phyloP scores from a whole-genome alignment of 2,888 invertebrate genomes.

The Teinopalpus imperialis region DNA sequence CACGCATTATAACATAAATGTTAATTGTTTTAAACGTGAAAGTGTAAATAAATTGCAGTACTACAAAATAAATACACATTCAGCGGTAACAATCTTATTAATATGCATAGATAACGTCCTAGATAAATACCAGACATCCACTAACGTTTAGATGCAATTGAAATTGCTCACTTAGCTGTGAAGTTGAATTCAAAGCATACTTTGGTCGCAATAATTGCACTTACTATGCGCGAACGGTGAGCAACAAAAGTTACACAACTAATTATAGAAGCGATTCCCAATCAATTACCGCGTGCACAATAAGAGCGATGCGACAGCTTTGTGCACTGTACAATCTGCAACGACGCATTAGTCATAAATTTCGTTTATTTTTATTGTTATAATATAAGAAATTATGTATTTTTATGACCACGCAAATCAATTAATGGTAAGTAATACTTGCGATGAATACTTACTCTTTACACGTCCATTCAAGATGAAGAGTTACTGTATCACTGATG shows the following conservation, averaged over 20 bases:
- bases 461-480: too few relatives aligned
- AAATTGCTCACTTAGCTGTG: constrained; percentile 22
- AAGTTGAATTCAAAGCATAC: constrained; percentile 23
- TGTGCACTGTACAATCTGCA: constrained; percentile 33
- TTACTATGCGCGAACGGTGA: constrained; percentile 15
- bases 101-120: constrained; percentile 10
- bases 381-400: not conserved
- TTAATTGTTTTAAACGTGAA: not conserved
- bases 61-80: not conserved
- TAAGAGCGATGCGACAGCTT: constrained; percentile 55
- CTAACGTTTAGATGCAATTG: constrained; percentile 16
- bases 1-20: too few relatives aligned
- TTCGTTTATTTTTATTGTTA: too few relatives aligned
- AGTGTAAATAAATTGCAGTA: not conserved
- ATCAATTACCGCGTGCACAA: constrained; percentile 75
- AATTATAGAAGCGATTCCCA: constrained; percentile 82
- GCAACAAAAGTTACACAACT: constrained; percentile 66
- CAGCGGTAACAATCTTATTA: not conserved
- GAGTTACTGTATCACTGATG: too few relatives aligned
- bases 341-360: too few relatives aligned
- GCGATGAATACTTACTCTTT: too few relatives aligned
- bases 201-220: constrained; percentile 17
- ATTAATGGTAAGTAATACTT: too few relatives aligned
- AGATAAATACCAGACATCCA: constrained; percentile 20
- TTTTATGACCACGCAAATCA: too few relatives aligned